Evolutionary conservation across 2,888 invertebrate species (phyloP).

Genomic region (Campaea margaritaria): DNA sequence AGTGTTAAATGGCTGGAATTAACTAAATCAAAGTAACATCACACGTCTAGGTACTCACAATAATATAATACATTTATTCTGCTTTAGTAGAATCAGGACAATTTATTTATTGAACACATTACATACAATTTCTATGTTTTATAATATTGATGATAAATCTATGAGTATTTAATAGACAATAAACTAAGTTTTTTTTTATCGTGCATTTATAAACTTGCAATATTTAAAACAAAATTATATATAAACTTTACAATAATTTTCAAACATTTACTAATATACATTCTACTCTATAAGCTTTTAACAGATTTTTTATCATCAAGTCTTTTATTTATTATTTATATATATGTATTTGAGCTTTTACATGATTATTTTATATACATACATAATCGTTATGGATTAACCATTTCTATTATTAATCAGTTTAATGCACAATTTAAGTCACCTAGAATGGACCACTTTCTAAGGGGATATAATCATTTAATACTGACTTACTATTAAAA

Average conservation of each 20-base stretch:
- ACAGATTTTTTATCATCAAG: constrained; percentile 75
- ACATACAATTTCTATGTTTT: constrained; percentile 62
- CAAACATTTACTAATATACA: constrained; percentile 68
- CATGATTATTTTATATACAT: constrained; percentile 77
- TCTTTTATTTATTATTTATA: constrained; percentile 77
- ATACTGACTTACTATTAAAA: constrained; percentile 36
- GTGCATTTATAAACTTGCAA: constrained; percentile 66
- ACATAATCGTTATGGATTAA: constrained; percentile 57
- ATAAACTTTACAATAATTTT: constrained; percentile 44
- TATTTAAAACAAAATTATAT: constrained; percentile 47
- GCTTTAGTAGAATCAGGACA: constrained; percentile 12
- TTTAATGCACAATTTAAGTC: constrained; percentile 84
- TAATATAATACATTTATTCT: not conserved
- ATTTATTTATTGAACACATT: constrained; percentile 77
- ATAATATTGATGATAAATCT: constrained; percentile 61
- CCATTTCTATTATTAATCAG: constrained; percentile 67
- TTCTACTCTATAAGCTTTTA: constrained; percentile 76
- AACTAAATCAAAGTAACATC: not conserved
- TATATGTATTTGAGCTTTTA: constrained; percentile 79
- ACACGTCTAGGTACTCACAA: not conserved
- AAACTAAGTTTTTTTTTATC: constrained; percentile 53
- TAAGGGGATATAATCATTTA: constrained; percentile 61
- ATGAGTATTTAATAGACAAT: constrained; percentile 57
- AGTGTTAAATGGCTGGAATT: not conserved
- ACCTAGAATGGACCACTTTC: constrained; percentile 84